These are phyloP conservation scores for Alosa alosa DNA, from an alignment of 2,113 vertebrate genomes.

Conservation along the genomic window DNA sequence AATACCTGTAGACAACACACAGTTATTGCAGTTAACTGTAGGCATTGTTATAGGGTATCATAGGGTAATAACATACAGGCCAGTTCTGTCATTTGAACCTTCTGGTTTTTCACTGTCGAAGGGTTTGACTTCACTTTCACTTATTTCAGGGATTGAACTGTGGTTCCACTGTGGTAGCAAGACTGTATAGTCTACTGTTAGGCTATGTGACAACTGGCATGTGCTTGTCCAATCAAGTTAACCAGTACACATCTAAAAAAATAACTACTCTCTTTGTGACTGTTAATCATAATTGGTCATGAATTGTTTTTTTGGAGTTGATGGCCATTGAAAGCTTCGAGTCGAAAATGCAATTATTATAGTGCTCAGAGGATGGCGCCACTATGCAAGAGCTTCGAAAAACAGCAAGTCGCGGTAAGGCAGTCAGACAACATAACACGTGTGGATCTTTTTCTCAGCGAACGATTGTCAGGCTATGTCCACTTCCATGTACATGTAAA, in stretches of 20 bases:
- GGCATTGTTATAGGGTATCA: not conserved
- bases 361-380: slow-evolving; percentile 72
- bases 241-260: no score
- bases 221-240: not conserved
- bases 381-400: slow-evolving; percentile 44
- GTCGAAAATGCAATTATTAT: slow-evolving; percentile 49
- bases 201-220: not conserved
- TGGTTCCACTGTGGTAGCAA: not conserved
- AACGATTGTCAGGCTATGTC: not conserved
- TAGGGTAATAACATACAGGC: not conserved
- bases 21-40: not conserved
- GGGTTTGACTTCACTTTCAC: not conserved
- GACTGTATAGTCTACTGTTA: not conserved
- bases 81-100: not conserved
- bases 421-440: not conserved
- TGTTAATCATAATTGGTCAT: not conserved
- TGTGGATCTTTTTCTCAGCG: not conserved
- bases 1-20: not conserved
- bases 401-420: not conserved
- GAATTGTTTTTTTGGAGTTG: not conserved
- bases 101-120: not conserved
- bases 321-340: not conserved
- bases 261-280: not conserved
- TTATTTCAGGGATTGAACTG: not conserved
- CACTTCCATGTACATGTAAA: not conserved